These are phyloP conservation scores for Acheta domesticus DNA, from an alignment of 2,888 invertebrate genomes.

Conservation along the genomic window DNA sequence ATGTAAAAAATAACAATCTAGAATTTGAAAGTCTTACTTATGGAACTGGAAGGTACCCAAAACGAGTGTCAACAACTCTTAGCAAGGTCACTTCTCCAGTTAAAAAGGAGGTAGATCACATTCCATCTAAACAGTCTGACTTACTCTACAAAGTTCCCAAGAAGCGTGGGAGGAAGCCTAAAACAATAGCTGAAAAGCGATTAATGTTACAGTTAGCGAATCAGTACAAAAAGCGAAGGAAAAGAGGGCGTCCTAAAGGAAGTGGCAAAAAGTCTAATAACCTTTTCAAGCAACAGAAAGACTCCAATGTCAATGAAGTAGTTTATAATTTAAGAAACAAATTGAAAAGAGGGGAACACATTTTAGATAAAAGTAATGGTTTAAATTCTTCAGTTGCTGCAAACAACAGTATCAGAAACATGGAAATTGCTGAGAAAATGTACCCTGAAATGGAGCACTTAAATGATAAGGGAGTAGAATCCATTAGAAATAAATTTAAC, in stretches of 20 bases:
- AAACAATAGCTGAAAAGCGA: slow-evolving; percentile 12
- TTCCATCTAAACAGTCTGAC: neutral
- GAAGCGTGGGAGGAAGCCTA: neutral
- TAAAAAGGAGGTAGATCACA: neutral
- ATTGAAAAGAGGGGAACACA: too few relatives aligned
- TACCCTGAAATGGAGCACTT: too few relatives aligned
- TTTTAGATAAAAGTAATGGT: too few relatives aligned
- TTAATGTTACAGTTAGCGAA: neutral
- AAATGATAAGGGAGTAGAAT: too few relatives aligned
- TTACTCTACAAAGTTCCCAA: neutral
- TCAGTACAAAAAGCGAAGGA: neutral
- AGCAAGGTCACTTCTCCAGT: neutral
- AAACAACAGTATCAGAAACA: too few relatives aligned
- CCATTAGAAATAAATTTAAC: too few relatives aligned
- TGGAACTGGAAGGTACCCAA: neutral
- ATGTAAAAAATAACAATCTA: too few relatives aligned
- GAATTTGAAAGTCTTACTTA: too few relatives aligned
- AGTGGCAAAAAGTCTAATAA: neutral
- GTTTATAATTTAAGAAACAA: neutral
- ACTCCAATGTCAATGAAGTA: neutral
- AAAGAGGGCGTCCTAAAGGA: neutral
- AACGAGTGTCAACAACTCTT: neutral
- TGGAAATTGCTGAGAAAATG: too few relatives aligned
- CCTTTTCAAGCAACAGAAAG: neutral
- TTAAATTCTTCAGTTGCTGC: too few relatives aligned